Evolutionary conservation across 23 tunicate species (phyloP), one percentile per base, ranked within the genome.

Genomic region (Trididemnum clinides): DNA sequence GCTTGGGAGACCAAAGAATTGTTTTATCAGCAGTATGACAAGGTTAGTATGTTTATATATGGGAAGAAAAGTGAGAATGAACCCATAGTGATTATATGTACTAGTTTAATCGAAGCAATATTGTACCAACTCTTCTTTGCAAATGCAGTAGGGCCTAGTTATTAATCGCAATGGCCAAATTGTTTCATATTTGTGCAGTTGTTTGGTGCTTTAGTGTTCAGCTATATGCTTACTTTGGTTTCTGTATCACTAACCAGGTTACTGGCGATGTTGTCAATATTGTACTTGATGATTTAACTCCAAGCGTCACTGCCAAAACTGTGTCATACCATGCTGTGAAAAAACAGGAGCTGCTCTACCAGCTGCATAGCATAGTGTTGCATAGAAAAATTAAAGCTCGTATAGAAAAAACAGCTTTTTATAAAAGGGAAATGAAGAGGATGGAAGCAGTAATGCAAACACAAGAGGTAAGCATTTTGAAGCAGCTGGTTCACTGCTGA

Each of bases 11-110:
- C 57, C 1, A 34, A 78, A 12, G 98, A 94, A 20, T 64, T 89
- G 7, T 94, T 94, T 76, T 85, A 86, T 37, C 98, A 94, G 51
- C 98, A 94, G 33, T 94, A 94, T 82, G 94, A 89, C 51, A 94
- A 89, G 84, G 91, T 88, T 28, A 15, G 54, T 44, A 15, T 15
- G n/a, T n/a, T n/a, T n/a, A n/a, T n/a, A n/a, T n/a, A n/a, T n/a
- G n/a, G n/a, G n/a, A n/a, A n/a, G n/a, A n/a, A n/a, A n/a, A n/a
- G n/a, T n/a, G n/a, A n/a, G n/a, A n/a, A n/a, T n/a, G n/a, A n/a
- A n/a, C n/a, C n/a, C n/a, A n/a, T n/a, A n/a, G n/a, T n/a, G n/a
- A n/a, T n/a, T n/a, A n/a, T n/a, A n/a, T n/a, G n/a, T n/a, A n/a
- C n/a, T n/a, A n/a, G n/a, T n/a, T n/a, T n/a, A n/a, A n/a, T n/a